These are phyloP conservation scores for Palythoa heliodiscus DNA, from an alignment of 92 coral and sea anemone species.

Conservation along the genomic window DNA sequence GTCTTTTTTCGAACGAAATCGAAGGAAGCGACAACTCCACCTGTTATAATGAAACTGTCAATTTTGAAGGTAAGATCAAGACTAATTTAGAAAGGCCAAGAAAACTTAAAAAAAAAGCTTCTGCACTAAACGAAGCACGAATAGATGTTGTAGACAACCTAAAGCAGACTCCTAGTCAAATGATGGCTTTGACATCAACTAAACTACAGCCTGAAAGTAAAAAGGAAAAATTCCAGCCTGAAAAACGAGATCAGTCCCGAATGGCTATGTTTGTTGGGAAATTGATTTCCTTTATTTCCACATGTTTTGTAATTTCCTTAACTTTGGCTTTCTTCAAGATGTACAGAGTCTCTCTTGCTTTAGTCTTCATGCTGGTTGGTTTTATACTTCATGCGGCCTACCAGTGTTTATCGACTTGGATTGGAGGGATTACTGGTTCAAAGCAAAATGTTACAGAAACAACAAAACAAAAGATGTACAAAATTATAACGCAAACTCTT, in stretches of 20 bases:
- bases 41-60: not conserved
- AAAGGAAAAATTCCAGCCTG: not conserved
- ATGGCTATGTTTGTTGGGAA: not conserved
- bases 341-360: slow-evolving; percentile 23
- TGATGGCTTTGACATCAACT: slow-evolving; percentile 23
- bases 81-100: slow-evolving; percentile 47
- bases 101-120: slow-evolving; percentile 60
- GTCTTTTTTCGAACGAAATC: slow-evolving; percentile 51
- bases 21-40: slow-evolving; percentile 24
- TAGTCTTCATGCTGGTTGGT: not conserved
- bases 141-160: slow-evolving; percentile 61
- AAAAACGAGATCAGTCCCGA: not conserved
- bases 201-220: not conserved
- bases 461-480: not conserved
- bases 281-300: slow-evolving; percentile 18
- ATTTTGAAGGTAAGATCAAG: slow-evolving; percentile 49
- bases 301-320: not conserved
- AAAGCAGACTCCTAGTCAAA: slow-evolving; percentile 59
- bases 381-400: slow-evolving; percentile 16
- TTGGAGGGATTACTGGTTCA: not conserved
- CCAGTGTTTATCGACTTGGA: not conserved
- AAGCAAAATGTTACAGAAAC: slow-evolving; percentile 3
- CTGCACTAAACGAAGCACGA: slow-evolving; percentile 71
- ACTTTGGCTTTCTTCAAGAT: slow-evolving; percentile 16
- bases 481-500: not conserved